These are phyloP conservation scores for Myiothlypis coronata DNA, from an alignment of 2,797 vertebrate species.

Conservation along the genomic window DNA sequence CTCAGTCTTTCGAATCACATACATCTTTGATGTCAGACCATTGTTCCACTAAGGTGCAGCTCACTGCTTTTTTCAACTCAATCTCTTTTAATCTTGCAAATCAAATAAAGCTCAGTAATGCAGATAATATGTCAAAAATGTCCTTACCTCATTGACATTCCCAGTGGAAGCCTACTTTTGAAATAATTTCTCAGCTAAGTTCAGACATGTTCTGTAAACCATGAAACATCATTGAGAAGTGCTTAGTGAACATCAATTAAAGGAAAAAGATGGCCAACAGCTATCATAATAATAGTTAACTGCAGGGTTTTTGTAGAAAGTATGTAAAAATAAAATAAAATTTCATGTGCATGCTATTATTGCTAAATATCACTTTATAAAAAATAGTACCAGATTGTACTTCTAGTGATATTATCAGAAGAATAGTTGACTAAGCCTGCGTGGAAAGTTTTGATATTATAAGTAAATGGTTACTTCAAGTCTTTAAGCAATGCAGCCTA, in stretches of 20 bases:
- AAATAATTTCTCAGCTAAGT: slow-evolving; percentile 67
- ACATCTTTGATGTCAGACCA: slow-evolving; percentile 39
- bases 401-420: slow-evolving; percentile 34
- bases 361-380: slow-evolving; percentile 55
- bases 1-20: slow-evolving; percentile 32
- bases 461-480: slow-evolving; percentile 13
- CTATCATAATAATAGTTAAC: slow-evolving; percentile 44
- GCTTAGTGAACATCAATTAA: slow-evolving; percentile 35
- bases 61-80: slow-evolving; percentile 44
- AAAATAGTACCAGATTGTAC: slow-evolving; percentile 27
- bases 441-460: neutral
- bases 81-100: slow-evolving; percentile 66
- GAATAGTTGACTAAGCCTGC: slow-evolving; percentile 13
- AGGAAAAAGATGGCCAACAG: slow-evolving; percentile 2
- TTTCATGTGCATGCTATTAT: slow-evolving; percentile 13
- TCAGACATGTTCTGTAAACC: slow-evolving; percentile 64
- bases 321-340: slow-evolving; percentile 44
- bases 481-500: slow-evolving; percentile 19
- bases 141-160: slow-evolving; percentile 63
- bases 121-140: slow-evolving; percentile 61
- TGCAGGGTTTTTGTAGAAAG: slow-evolving; percentile 18
- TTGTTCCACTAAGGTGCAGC: slow-evolving; percentile 54
- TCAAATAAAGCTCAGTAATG: slow-evolving; percentile 69
- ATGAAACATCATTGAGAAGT: slow-evolving; percentile 57
- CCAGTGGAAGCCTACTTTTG: slow-evolving; percentile 45